Evolutionary conservation across 2,797 vertebrate species (phyloP).

Genomic region (Macrochelys suwanniensis): DNA sequence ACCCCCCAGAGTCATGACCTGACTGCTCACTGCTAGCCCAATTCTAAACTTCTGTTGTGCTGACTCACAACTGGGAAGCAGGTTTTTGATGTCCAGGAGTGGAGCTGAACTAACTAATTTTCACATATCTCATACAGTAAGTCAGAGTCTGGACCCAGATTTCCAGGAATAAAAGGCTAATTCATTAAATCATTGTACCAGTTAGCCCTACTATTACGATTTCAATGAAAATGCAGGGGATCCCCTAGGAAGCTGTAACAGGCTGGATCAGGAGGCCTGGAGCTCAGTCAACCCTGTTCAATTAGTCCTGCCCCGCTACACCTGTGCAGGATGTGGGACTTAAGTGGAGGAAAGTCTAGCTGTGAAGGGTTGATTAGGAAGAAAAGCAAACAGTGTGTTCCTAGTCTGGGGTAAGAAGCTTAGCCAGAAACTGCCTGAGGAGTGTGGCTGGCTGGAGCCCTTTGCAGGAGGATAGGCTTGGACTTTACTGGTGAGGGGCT

Average conservation of each 20-base stretch:
- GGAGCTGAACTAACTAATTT: not conserved
- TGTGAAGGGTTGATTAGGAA: not conserved
- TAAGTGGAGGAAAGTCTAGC: not conserved
- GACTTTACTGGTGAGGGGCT: too few relatives aligned
- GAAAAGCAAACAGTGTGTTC: not conserved
- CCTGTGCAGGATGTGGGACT: not conserved
- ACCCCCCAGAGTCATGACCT: rapidly evolving
- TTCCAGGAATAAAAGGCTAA: not conserved
- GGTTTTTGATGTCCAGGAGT: rapidly evolving
- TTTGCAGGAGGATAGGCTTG: too few relatives aligned
- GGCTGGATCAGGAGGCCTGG: not conserved
- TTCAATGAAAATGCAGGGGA: not conserved
- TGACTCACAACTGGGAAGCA: rapidly evolving
- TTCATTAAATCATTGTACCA: not conserved
- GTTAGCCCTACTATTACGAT: not conserved
- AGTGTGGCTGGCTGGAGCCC: not conserved
- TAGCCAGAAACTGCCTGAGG: not conserved
- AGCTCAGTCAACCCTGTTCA: not conserved
- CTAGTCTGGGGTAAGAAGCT: not conserved
- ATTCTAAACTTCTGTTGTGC: rapidly evolving
- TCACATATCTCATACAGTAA: not conserved
- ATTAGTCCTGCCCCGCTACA: not conserved
- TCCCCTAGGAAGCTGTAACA: not conserved
- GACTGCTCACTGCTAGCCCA: not conserved
- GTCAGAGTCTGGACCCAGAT: not conserved